Conservation (phyloP, 92 coral and sea anemone genomes). For the Meandrina meandrites region DNA sequence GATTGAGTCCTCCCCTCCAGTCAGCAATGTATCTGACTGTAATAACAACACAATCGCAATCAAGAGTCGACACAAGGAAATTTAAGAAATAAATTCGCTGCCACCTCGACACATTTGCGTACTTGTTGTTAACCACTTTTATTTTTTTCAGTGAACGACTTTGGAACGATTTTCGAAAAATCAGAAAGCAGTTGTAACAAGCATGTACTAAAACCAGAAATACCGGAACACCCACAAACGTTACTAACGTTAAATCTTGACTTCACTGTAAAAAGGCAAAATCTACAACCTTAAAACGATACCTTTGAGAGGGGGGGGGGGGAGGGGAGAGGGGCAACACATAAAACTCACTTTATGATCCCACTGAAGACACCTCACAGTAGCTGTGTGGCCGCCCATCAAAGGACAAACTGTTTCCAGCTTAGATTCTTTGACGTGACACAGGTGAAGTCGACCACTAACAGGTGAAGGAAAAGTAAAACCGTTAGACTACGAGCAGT, state of each 20-base stretch:
- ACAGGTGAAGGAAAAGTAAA: background rate
- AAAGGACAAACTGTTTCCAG: conserved; percentile 49
- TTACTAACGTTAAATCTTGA: too few species aligned
- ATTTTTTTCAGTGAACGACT: background rate
- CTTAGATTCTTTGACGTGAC: conserved; percentile 56
- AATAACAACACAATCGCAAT: background rate
- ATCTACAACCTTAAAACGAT: too few species aligned
- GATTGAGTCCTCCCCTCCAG: conserved; percentile 81
- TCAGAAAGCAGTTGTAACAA: background rate
- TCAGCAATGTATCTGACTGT: conserved; percentile 61
- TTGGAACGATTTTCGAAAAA: background rate
- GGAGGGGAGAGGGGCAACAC: too few species aligned
- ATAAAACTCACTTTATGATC: conserved; percentile 57
- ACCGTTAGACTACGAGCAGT: too few species aligned
- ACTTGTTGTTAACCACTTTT: background rate
- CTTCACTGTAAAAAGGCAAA: too few species aligned
- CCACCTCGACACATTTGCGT: background rate
- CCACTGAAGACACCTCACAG: conserved; percentile 77
- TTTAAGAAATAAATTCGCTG: background rate
- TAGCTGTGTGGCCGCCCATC: conserved; percentile 71
- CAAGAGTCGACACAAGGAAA: background rate
- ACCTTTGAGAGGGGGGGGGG: too few species aligned
- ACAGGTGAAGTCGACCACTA: conserved; percentile 75
- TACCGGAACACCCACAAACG: too few species aligned
- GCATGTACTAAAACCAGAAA: too few species aligned